Conservation (phyloP, 1,140 invertebrate species). For the Macrotrachela quadricornifera region DNA sequence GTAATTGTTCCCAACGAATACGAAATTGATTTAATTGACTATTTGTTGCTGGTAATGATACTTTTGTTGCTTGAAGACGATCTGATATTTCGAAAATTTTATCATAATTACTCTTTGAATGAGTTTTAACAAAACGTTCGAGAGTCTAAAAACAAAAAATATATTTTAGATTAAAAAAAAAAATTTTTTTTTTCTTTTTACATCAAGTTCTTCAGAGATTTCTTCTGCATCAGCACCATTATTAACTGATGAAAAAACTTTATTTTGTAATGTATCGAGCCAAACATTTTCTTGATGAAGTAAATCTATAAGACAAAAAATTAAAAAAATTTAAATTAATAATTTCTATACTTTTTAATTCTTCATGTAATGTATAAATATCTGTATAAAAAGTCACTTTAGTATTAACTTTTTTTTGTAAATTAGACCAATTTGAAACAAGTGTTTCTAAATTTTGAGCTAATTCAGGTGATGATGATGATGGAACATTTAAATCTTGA, state of each 20-base stretch:
- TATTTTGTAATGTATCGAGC: slow-evolving; percentile 2
- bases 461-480: background rate
- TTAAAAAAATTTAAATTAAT: too few relatives aligned
- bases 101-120: background rate
- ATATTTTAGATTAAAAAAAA: background rate
- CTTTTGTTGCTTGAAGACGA: too few relatives aligned
- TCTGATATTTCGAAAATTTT: too few relatives aligned
- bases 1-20: too few relatives aligned
- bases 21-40: too few relatives aligned
- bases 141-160: background rate
- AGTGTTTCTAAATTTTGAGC: background rate
- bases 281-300: slow-evolving; percentile 5
- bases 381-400: background rate
- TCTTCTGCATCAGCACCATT: background rate
- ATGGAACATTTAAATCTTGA: too few relatives aligned
- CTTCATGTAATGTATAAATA: background rate
- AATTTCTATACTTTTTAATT: background rate
- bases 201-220: background rate
- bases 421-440: slow-evolving; percentile 2
- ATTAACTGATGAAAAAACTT: background rate
- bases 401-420: slow-evolving; percentile 1
- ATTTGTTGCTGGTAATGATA: too few relatives aligned
- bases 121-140: background rate
- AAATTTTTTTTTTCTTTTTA: background rate
- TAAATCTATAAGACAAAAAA: background rate